Base-by-base conservation (phyloP, 2,888 invertebrate genomes). In the Drosophila tanythrix region DNA sequence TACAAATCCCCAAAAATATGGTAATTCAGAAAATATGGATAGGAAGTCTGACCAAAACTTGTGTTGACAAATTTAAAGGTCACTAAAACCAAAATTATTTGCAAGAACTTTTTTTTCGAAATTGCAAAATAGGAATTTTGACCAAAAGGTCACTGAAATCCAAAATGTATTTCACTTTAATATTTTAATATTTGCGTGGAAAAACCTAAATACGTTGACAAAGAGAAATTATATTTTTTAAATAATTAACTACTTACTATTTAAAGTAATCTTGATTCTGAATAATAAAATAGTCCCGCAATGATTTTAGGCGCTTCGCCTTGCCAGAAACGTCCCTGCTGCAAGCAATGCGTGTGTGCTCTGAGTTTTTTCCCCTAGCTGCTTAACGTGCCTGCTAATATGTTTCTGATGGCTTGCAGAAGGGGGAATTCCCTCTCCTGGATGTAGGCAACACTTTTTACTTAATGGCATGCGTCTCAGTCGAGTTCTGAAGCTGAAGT, bases 401-500 rank as follows among this genome's bases (percentile, higher is more conserved):
- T 89, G 88, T 87, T 86, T 86, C 85, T 86, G 88, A 86, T 89
- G 83, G 82, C 81, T 76, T 81, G 27, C 71, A 57, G 59, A 43
- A 53, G 74, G 51, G 67, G 53, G 67, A 38, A 48, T 50, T 40
- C 46, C 27, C n/a, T 21, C 29, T 60, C 43, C 61, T 29, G 29
- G 38, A 21, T 35, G 58, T 72, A 62, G 60, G 81, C 70, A 67
- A 82, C 63, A 65, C 65, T 82, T 65, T 78, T 77, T 70, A 48
- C 71, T 67, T 74, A 70, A 70, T 72, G 59, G 59, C 55, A 71
- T 50, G 52, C 65, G 43, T 58, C 56, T 76, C 25, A 18, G 57
- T 31, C 58, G 60, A 56, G 40, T 52, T 27, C 84, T 62, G 43
- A 15, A 58, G 46, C 63, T 62, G 25, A 40, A 35, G 46, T 27